Evolutionary conservation across 2,888 invertebrate genomes (phyloP).

Genomic region (Gryllus longicercus): DNA sequence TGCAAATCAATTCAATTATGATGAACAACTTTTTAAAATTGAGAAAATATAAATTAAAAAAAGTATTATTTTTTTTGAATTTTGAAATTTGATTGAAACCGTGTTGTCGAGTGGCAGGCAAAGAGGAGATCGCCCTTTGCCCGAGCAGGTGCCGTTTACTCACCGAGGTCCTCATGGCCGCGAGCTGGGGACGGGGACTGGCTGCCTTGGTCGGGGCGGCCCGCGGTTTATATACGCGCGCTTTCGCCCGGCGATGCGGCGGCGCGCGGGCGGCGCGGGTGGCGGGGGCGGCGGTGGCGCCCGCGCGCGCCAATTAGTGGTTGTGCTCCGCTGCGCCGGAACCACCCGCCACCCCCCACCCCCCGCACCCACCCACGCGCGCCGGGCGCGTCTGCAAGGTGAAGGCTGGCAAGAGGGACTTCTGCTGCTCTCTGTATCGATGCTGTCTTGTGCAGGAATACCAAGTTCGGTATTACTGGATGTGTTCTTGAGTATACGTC

Average conservation of each 20-base stretch:
- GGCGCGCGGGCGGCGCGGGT: neutral
- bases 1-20: too few relatives aligned
- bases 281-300: neutral
- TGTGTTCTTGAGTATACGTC: too few relatives aligned
- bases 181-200: constrained; percentile 24
- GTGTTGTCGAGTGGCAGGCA: too few relatives aligned
- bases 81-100: too few relatives aligned
- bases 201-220: constrained; percentile 21
- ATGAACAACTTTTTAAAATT: too few relatives aligned
- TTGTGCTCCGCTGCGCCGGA: neutral
- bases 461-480: too few relatives aligned
- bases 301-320: neutral
- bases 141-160: neutral
- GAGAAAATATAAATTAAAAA: too few relatives aligned
- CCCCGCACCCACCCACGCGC: neutral
- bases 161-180: constrained; percentile 10
- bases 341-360: neutral
- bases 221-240: constrained; percentile 27
- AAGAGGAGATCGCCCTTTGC: too few relatives aligned
- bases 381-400: neutral
- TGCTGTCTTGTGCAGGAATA: too few relatives aligned
- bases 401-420: neutral
- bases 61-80: too few relatives aligned
- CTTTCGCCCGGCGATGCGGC: neutral
- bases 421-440: too few relatives aligned